Evolutionary conservation across 2,888 invertebrate genomes (phyloP).

Genomic region (Mesorhabditis sp.): DNA sequence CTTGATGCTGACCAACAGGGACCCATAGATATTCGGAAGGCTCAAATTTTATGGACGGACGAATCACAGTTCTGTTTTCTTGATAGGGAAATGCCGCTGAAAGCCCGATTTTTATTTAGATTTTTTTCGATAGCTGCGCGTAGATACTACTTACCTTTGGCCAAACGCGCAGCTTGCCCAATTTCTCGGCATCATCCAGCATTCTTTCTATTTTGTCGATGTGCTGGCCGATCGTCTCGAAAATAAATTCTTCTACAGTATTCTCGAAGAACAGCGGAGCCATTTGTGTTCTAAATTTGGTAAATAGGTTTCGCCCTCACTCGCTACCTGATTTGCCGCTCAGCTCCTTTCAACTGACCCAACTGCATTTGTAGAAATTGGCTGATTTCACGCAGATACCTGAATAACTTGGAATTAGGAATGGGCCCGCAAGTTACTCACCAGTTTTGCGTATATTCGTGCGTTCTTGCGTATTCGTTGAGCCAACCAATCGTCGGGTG

Average conservation of each 20-base stretch:
- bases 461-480: slow-evolving; percentile 34
- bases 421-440: slow-evolving; percentile 12
- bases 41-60: too few species aligned
- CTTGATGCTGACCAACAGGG: neutral
- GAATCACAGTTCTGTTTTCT: neutral
- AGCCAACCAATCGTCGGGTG: slow-evolving; percentile 49
- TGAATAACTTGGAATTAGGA: slow-evolving; percentile 8
- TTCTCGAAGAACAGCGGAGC: slow-evolving; percentile 37
- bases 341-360: slow-evolving; percentile 19
- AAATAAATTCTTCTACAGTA: slow-evolving; percentile 47
- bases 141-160: slow-evolving; percentile 12
- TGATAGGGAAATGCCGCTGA: slow-evolving; percentile 22
- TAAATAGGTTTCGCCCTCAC: neutral
- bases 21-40: neutral
- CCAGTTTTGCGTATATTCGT: slow-evolving; percentile 43
- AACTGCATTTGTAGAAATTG: slow-evolving; percentile 17
- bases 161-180: slow-evolving; percentile 27
- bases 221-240: slow-evolving; percentile 29
- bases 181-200: slow-evolving; percentile 19
- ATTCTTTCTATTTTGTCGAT: slow-evolving; percentile 23
- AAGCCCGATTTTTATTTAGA: too few species aligned
- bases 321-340: slow-evolving; percentile 22
- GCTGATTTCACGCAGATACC: slow-evolving; percentile 35
- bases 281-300: slow-evolving; percentile 32
- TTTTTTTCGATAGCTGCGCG: too few species aligned